Base-by-base conservation (phyloP, 2,113 vertebrate genomes). In the Thunnus thynnus region DNA sequence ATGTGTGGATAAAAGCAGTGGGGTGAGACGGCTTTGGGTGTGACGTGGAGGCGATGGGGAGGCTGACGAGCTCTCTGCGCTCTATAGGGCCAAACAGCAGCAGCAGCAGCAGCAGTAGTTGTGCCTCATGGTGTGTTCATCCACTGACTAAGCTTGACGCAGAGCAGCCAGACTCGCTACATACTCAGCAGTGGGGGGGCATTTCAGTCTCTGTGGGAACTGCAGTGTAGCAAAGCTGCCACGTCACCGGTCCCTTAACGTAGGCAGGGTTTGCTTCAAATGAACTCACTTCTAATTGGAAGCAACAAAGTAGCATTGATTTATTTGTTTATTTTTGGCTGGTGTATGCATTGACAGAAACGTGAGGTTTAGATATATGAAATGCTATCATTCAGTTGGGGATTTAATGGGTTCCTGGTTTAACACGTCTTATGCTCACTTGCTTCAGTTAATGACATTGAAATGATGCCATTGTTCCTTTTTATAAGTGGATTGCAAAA, bases 401-500 rank as follows among this genome's bases (percentile, higher is more conserved):
- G 48, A 70, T 71, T 71, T 71, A 80, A 80, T 83, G 44, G 36
- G 41, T 63, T 66, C 12, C 54, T 48, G 47, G 47, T 81, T 71
- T 54, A 52, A 70, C 13, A 70, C 11, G n/a, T 85, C 70, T 54
- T 46, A 61, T 22, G 20, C 60, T 82, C 17, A 2, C 72, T 82
- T 60, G 44, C 60, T 32, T 65, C 30, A 30, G 65, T 77, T 80
- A 56, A 76, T 85, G 57, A 69, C 54, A 82, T 72, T 85, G 50
- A 85, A 85, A 77, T 36, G 18, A 32, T 65, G 36, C 64, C 48
- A 63, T 56, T 61, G 82, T 73, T 20, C 27, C 55, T 72, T 46
- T 58, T 63, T 69, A 30, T 61, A 75, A 85, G 48, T 72, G 50
- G 57, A 80, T 67, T 78, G 70, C 30, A 78, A 73, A 82, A 46